Base-by-base conservation (phyloP, 1,140 invertebrate genomes). In the Trypoxylus dichotomus region DNA sequence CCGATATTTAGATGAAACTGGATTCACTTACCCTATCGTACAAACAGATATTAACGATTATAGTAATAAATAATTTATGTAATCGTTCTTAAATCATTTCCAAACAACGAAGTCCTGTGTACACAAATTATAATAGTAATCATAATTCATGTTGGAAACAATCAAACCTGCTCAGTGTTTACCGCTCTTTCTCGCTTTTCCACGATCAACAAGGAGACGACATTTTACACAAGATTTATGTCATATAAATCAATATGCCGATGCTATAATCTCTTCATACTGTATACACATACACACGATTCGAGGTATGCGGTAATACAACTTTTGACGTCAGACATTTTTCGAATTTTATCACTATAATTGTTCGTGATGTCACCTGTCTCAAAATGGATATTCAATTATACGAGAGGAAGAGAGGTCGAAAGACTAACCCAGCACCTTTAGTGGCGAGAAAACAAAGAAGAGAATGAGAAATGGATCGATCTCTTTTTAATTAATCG, bases 271-370 rank as follows among this genome's bases (percentile, higher is more conserved):
- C 21, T 68, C 60, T 27, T 24, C 60, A 8, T 24, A 29, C 21
- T 24, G 3, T 24, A 68, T 68, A 68, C 47, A 54, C 15, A n/a
- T 54, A 54, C 15, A 54, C 15, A 25, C 60, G 11, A 68, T 68
- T 68, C 27, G 24, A 13, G 21, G 19, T 29, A 68, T 68, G 60
- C 60, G 27, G 60, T 68, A 68, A 68, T 68, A 68, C 60, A 27
- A 68, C 60, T 68, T 68, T 68, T 68, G 27, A 68, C 60, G 60
- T 68, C 60, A 68, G 21, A 10, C 60, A 68, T 68, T 68, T 68
- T 68, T 68, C 60, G 60, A 68, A 68, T 68, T 68, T 68, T 68
- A 68, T 68, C 60, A 68, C 60, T 68, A 68, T 68, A 68, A 68
- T 68, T 68, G 27, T 68, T 68, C 21, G 60, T 68, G 60, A 68